These are phyloP conservation scores for Erinaceus europaeus DNA, from an alignment of 2,113 vertebrate genomes.

Conservation along the genomic window DNA sequence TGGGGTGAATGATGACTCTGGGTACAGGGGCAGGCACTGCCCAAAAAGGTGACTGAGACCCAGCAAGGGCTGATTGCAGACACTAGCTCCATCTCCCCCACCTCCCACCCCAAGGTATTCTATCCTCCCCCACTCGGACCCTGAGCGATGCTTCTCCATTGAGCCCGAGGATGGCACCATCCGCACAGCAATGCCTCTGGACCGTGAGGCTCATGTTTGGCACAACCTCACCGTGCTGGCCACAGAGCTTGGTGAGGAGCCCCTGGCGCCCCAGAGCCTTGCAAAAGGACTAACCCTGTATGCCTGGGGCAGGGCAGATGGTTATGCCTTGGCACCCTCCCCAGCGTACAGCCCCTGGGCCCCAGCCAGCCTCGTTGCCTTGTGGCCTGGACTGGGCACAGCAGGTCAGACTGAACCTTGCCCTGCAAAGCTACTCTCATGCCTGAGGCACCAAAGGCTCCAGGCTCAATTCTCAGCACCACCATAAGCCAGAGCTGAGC, in stretches of 20 bases:
- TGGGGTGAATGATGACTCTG: not conserved
- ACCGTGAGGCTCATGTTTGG: constrained; percentile 89
- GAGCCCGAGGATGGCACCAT: constrained; percentile 89
- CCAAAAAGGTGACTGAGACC: not conserved
- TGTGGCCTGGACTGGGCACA: not conserved
- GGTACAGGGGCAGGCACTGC: not conserved
- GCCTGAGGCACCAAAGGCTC: too few relatives aligned
- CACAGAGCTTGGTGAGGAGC: constrained; percentile 89
- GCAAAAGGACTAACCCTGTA: not conserved
- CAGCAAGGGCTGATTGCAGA: not conserved
- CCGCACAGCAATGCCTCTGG: constrained; percentile 86
- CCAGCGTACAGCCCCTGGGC: not conserved
- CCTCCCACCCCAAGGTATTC: constrained; percentile 83
- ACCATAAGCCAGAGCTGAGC: too few relatives aligned
- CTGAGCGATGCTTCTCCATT: constrained; percentile 88
- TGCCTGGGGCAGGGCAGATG: not conserved
- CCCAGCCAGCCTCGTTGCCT: not conserved
- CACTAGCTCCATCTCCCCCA: not conserved
- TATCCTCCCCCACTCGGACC: constrained; percentile 90
- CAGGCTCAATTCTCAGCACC: too few relatives aligned
- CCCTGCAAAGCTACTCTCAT: too few relatives aligned
- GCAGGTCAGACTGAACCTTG: not conserved
- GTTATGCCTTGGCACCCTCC: not conserved
- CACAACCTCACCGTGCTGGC: constrained; percentile 91
- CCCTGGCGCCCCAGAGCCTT: not conserved